These are phyloP conservation scores for Apamea epomidion DNA, from an alignment of 2,888 invertebrate genomes.

Conservation along the genomic window DNA sequence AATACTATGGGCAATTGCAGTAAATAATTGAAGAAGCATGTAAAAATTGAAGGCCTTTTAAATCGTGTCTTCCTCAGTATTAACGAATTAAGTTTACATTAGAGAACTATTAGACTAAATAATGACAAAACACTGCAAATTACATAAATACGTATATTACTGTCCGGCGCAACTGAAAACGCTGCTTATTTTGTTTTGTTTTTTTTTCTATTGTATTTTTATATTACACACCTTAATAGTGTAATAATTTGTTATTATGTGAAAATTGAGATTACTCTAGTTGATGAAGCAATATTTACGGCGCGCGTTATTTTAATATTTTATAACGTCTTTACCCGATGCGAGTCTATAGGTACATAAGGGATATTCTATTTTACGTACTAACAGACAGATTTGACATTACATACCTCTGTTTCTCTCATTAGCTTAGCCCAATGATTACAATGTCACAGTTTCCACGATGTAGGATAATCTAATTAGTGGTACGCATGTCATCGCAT, in stretches of 20 bases:
- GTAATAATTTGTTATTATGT: conserved; percentile 56
- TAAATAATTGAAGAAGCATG: background rate
- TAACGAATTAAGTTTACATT: conserved; percentile 53
- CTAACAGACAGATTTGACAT: conserved; percentile 32
- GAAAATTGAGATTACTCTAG: conserved; percentile 45
- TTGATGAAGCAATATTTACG: conserved; percentile 28
- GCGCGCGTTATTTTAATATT: background rate
- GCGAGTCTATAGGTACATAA: background rate
- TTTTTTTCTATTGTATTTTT: conserved; percentile 45
- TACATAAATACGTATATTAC: conserved; percentile 42
- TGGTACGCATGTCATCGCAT: conserved; percentile 33
- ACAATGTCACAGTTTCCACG: conserved; percentile 65
- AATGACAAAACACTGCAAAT: conserved; percentile 35
- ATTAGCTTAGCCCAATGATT: conserved; percentile 50
- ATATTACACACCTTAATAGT: conserved; percentile 50
- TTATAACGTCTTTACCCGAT: background rate
- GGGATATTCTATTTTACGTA: background rate
- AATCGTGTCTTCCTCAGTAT: conserved; percentile 27
- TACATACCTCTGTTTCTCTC: conserved; percentile 47
- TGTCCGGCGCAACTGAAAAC: conserved; percentile 39
- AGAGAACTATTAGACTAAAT: conserved; percentile 47
- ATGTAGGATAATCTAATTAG: conserved; percentile 64
- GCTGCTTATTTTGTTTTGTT: conserved; percentile 31
- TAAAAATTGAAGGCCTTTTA: conserved; percentile 6
- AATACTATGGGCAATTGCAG: background rate